Conservation (phyloP, 2,888 invertebrate species). For the Campoplex capitator region DNA sequence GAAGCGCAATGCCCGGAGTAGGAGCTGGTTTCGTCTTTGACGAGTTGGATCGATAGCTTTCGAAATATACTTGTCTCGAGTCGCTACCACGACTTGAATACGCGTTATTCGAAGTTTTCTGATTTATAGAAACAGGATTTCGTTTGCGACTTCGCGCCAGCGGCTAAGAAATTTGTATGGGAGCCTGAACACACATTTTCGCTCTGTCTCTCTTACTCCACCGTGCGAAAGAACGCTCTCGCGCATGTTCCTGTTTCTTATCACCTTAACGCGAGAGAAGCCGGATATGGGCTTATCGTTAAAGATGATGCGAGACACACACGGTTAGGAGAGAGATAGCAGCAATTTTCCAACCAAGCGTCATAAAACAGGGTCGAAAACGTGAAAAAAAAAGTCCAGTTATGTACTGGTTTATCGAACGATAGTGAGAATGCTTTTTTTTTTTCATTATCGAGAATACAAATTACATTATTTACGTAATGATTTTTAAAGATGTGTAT, state of each 20-base stretch:
- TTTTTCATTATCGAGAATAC: neutral
- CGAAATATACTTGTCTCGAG: too few species aligned
- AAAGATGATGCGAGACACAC: neutral
- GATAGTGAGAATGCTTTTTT: neutral
- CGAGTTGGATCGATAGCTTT: too few species aligned
- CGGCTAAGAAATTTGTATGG: neutral
- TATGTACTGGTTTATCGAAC: neutral
- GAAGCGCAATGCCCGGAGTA: too few species aligned
- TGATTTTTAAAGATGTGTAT: too few species aligned
- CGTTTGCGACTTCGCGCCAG: neutral
- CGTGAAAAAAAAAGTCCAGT: neutral
- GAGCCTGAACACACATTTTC: neutral
- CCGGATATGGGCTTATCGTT: slow-evolving; percentile 3
- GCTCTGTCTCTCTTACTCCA: neutral
- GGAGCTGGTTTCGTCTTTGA: too few species aligned
- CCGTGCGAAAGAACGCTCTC: neutral
- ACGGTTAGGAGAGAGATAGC: neutral
- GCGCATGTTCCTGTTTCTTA: slow-evolving; percentile 5
- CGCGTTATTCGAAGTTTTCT: neutral
- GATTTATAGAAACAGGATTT: neutral
- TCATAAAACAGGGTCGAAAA: neutral
- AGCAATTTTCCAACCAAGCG: neutral
- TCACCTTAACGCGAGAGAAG: neutral
- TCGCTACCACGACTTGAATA: too few species aligned
- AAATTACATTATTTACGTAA: neutral